Percentiles rank a stretch among this genome's conserved stretches.
These are phyloP conservation scores for Nephrocerus scutellatus DNA, from an alignment of 2,888 invertebrate species.

Conservation along the genomic window DNA sequence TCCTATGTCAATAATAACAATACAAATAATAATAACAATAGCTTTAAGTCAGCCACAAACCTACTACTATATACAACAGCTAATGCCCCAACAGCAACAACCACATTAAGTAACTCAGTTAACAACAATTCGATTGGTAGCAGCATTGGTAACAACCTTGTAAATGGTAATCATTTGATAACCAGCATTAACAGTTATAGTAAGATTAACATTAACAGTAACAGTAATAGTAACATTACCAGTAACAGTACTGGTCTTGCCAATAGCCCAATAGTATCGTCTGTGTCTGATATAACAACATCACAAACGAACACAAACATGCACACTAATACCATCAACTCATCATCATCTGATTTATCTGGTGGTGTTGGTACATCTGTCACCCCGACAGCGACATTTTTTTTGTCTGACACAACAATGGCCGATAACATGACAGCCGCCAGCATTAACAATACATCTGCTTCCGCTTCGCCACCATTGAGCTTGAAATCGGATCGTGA, in stretches of 20 bases:
- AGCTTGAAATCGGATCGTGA: too few species aligned
- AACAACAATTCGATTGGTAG: constrained; percentile 16
- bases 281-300: constrained; percentile 1
- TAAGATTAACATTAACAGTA: constrained; percentile 30
- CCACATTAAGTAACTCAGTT: too few species aligned
- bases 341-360: constrained; percentile 18
- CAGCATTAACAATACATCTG: too few species aligned
- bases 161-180: constrained; percentile 22
- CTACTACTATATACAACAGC: background rate
- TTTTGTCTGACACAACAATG: too few species aligned
- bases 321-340: constrained; percentile 20
- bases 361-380: constrained; percentile 11
- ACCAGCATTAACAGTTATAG: constrained; percentile 29
- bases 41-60: constrained; percentile 1
- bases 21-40: background rate
- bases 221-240: constrained; percentile 21
- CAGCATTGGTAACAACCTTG: constrained; percentile 23
- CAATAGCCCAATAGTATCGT: too few species aligned
- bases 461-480: constrained; percentile 5
- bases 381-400: constrained; percentile 18
- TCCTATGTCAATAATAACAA: constrained; percentile 1
- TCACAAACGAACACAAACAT: constrained; percentile 9
- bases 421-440: too few species aligned
- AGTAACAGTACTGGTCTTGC: constrained; percentile 21
- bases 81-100: constrained; percentile 6